These are phyloP conservation scores for Zaprionus ornatus DNA, from an alignment of 1,140 invertebrate genomes.

Conservation along the genomic window DNA sequence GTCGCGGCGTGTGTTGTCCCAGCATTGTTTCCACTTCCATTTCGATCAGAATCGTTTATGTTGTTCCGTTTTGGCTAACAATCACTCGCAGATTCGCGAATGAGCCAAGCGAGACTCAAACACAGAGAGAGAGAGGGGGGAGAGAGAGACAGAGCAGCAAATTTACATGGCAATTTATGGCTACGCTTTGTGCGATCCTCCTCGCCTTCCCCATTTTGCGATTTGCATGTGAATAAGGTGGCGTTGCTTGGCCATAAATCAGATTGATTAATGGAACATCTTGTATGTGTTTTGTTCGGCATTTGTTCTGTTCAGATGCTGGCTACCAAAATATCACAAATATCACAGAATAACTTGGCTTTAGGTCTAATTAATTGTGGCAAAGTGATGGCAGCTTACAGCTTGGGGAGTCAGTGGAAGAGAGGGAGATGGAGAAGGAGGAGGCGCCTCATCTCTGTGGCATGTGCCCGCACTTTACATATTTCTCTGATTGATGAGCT, in stretches of 20 bases:
- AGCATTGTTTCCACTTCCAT: not conserved
- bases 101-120: slow-evolving; percentile 13
- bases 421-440: too few relatives aligned
- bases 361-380: slow-evolving; percentile 59
- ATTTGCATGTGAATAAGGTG: slow-evolving; percentile 47
- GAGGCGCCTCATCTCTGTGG: not conserved
- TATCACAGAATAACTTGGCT: slow-evolving; percentile 23
- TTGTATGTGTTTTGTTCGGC: slow-evolving; percentile 57
- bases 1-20: not conserved
- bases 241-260: slow-evolving; percentile 58
- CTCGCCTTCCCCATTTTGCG: not conserved
- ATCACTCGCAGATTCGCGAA: slow-evolving; percentile 6
- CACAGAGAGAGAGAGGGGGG: not conserved
- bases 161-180: slow-evolving; percentile 36
- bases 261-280: slow-evolving; percentile 65
- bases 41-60: slow-evolving; percentile 17
- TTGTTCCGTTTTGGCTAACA: slow-evolving; percentile 4
- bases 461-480: not conserved
- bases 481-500: not conserved
- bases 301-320: slow-evolving; percentile 39
- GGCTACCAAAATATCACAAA: slow-evolving; percentile 47
- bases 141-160: not conserved
- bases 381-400: slow-evolving; percentile 57
- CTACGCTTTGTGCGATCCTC: slow-evolving; percentile 16
- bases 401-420: not conserved